Base-by-base conservation (phyloP, 2,113 vertebrate species). In the Microtus oregoni region DNA sequence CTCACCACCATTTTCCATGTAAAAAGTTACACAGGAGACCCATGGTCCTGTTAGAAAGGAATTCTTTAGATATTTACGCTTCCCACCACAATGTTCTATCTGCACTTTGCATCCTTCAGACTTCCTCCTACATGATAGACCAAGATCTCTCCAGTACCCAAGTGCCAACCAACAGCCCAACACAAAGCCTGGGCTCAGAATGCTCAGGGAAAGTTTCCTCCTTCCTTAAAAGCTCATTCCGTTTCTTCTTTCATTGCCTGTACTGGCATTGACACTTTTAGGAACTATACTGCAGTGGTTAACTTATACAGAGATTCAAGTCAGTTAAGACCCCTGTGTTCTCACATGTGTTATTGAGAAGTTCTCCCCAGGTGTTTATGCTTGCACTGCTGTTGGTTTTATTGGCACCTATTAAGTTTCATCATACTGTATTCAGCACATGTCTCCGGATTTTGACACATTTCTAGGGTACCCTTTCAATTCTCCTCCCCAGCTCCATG, bases 281-380 rank as follows among this genome's bases (percentile, higher is more conserved):
- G 89, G 65, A 89, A 86, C 14, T 17, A 22, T 30, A 41, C 67
- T 86, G 44, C 5, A 22, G 58, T 32, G 61, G 32, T 72, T 90
- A 89, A 94, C n/a, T 87, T 78, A 79, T 38, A 50, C 5, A 44
- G 10, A 86, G 50, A 52, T 76, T 78, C 19, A 70, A 90, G 55
- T 85, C 92, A 95, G 22, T 90, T 95, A 85, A 91, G 94, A 90
- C 30, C 11, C 41, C 14, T 50, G 28, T 14, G 1, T 89, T 96
- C 75, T 24, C 92, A 93, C 94, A 96, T 93, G 58, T 97, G 94
- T 77, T 96, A 68, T 47, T 89, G 97, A 97, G 97, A 90, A 92
- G 90, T 92, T 78, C 28, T 7, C 26, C 26, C 70, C 81, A 81
- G 19, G 89, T 94, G 86, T 72, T 95, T 89, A 86, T 86, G 65